Evolutionary conservation across 1,140 invertebrate genomes (phyloP), one percentile per base, ranked within the genome.

Genomic region (Bombus affinis): DNA sequence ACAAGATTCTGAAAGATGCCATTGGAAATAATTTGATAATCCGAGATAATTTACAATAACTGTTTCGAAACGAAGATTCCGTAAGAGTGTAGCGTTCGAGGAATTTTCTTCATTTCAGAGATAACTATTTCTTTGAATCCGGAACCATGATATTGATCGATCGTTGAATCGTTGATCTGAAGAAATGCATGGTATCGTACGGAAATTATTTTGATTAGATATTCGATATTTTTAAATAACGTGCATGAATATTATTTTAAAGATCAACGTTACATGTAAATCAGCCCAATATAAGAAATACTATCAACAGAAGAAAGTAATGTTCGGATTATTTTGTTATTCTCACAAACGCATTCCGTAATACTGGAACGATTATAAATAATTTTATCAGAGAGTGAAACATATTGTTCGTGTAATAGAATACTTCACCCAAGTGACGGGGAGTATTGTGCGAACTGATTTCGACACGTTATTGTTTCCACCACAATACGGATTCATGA

Each of bases 401-500:
- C 53, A 28, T 42, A n/a, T 59, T n/a, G 68, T 13, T 22, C 37
- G 68, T 10, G 37, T 59, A 71, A 71, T 35, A 35, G 37, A 32
- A 73, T 42, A 72, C 73, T 81, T 35, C 28, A 39, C 8, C 15
- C n/a, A 37, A 4, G 12, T 28, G 18, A 70, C 18, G 3, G 1
- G 18, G 47, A 12, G 35, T 47, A 44, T 9, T 25, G 32, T n/a
- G 37, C 22, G 65, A 22, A 57, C 59, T 70, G 62, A 77, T 83
- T 83, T 83, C 68, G 44, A 83, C 74, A 37, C 39, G 53, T 71
- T 77, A 70, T 70, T 70, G 62, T 78, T 83, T 59, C 74, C 74
- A 15, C 15, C 59, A 44, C 57, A 44, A 37, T 77, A 32, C 57
- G 25, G 28, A 44, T 35, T 39, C 73, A 53, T 57, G 74, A 53